phyloP scores from a whole-genome alignment of 1,140 invertebrate species.

The Eciton burchellii region DNA sequence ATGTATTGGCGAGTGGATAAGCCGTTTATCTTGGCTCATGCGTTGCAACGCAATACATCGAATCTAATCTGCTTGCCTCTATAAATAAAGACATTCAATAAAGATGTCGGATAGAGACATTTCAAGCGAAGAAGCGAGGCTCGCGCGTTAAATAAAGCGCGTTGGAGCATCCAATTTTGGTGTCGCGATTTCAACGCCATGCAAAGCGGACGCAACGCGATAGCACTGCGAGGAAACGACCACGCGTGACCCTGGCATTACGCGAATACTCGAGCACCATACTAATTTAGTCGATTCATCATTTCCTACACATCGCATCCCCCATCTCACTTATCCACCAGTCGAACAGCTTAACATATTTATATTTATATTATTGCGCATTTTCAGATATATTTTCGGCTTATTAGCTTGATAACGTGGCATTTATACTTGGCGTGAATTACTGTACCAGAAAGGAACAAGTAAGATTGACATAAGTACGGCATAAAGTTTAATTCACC shows the following conservation, averaged over 20 bases:
- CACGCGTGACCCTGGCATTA: slow-evolving; percentile 67
- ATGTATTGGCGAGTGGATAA: neutral
- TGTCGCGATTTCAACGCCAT: neutral
- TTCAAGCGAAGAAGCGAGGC: neutral
- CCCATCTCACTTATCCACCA: neutral
- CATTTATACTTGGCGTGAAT: neutral
- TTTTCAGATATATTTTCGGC: slow-evolving; percentile 9
- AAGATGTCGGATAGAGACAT: slow-evolving; percentile 20
- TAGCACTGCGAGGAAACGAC: slow-evolving; percentile 61
- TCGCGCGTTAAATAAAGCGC: neutral
- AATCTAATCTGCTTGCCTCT: slow-evolving; percentile 42
- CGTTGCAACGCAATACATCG: neutral
- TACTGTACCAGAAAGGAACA: neutral
- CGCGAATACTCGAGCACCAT: slow-evolving; percentile 15
- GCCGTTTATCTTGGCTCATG: neutral
- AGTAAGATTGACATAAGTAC: neutral
- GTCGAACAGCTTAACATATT: neutral
- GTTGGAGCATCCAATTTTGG: slow-evolving; percentile 21
- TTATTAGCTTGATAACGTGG: slow-evolving; percentile 2
- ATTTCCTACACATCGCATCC: slow-evolving; percentile 22
- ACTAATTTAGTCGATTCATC: slow-evolving; percentile 56
- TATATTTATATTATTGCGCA: slow-evolving; percentile 5
- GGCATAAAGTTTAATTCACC: neutral
- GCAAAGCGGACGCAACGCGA: slow-evolving; percentile 25
- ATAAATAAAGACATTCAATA: slow-evolving; percentile 3